Conservation (phyloP, 2,113 vertebrate species). For the Opisthocomus hoazin region DNA sequence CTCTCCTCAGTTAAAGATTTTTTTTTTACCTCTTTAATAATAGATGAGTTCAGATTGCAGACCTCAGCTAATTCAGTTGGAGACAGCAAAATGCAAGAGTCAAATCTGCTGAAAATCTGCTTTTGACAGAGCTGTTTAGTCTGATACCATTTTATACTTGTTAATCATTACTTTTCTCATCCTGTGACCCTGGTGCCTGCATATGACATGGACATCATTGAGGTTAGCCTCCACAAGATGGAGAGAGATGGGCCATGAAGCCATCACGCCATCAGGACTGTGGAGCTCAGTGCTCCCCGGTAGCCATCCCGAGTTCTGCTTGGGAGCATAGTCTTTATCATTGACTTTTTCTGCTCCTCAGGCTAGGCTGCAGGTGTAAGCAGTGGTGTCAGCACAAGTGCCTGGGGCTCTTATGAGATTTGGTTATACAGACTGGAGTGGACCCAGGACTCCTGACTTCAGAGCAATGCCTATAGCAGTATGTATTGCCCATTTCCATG, state of each 20-base stretch:
- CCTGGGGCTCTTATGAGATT: neutral
- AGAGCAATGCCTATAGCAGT: neutral
- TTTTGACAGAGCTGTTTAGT: neutral
- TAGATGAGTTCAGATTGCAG: neutral
- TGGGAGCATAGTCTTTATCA: fast-evolving
- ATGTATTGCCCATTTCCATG: neutral
- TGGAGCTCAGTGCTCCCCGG: neutral
- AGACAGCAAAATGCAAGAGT: neutral
- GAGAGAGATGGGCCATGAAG: neutral
- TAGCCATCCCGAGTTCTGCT: neutral
- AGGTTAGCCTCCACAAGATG: neutral
- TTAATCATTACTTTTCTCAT: neutral
- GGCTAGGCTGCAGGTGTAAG: neutral
- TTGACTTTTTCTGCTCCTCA: neutral
- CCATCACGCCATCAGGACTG: neutral
- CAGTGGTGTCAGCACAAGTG: neutral
- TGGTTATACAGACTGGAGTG: neutral
- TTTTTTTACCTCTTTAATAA: neutral
- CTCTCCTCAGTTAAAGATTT: neutral
- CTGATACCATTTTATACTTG: neutral
- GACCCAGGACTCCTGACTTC: neutral
- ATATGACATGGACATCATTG: neutral
- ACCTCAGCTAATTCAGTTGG: neutral
- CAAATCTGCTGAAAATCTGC: neutral
- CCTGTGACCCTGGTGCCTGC: neutral